phyloP scores from a whole-genome alignment of 92 coral and sea anemone genomes.

The Siderastrea siderea region DNA sequence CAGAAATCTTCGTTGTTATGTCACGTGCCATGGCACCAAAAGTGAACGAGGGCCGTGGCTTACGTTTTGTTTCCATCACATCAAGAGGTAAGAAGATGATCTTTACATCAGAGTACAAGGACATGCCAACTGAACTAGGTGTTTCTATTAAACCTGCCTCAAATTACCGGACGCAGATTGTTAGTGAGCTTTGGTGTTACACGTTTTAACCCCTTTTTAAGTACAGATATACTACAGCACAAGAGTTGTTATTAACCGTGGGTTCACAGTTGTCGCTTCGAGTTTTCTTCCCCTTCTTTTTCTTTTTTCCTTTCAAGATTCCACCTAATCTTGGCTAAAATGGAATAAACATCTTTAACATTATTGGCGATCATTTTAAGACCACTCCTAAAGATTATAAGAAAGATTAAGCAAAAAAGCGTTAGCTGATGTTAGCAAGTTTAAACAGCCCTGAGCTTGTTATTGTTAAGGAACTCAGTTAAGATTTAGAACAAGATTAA shows the following conservation, averaged over 20 bases:
- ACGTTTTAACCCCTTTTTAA: background rate
- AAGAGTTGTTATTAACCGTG: conserved; percentile 20
- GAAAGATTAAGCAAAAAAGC: background rate
- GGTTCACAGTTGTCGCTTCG: conserved; percentile 50
- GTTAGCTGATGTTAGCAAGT: background rate
- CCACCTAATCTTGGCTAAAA: conserved; percentile 36
- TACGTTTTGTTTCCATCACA: no score
- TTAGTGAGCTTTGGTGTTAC: background rate
- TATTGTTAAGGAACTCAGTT: no score
- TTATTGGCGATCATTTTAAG: background rate
- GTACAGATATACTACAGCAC: background rate
- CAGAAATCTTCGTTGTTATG: no score
- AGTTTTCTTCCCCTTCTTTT: conserved; percentile 75
- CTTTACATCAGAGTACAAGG: no score
- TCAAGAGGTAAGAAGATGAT: no score
- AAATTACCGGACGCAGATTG: no score
- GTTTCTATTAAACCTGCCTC: no score
- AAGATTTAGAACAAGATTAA: background rate
- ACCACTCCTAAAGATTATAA: background rate
- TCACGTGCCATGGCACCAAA: no score
- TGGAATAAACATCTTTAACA: conserved; percentile 4
- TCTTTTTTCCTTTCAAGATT: conserved; percentile 84
- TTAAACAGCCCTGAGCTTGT: background rate
- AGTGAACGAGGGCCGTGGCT: no score
- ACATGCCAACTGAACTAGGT: no score